Evolutionary conservation across 2,797 vertebrate species (phyloP), one percentile per base, ranked within the genome.

Genomic region (Aplochiton taeniatus): DNA sequence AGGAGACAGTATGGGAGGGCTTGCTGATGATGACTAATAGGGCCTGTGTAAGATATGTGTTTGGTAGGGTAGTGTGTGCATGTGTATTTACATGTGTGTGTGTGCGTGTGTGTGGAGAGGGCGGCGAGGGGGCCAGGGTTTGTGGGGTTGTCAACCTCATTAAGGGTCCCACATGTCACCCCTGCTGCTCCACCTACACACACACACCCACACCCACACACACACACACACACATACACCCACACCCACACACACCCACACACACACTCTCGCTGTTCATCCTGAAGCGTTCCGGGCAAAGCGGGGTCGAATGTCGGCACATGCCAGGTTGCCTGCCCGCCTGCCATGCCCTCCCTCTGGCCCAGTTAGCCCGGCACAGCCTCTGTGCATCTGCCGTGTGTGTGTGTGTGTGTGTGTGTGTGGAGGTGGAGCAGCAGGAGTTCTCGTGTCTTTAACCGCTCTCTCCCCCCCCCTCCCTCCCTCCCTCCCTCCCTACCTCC

Each of bases 101-200:
- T 63, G 60, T 53, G 58, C 1, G 16, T 44, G 50, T 58, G 46
- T 58, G 49, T 54, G 44, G 69, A 62, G 69, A 68, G 75, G 44
- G 46, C 58, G 45, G 43, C 17, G 49, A 46, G 61, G 75, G 76
- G 71, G 71, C 74, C 58, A 42, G 53, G 63, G 51, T 73, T 79
- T 67, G 57, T 66, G 75, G 77, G 74, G 77, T 74, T 77, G 80
- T 83, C 83, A 84, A 85, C 75, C 78, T 86, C 80, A 83, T 86
- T 82, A 79, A 44, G 59, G 72, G 48, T 44, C 45, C 11, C 46
- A 69, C 67, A 75, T 71, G 74, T 74, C 69, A 65, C 68, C 66
- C 19, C n/a, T 66, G 69, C 63, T 72, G 11, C 57, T 58, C 18
- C 19, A 51, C 59, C 14, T 11, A 8, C 44, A 17, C 43, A 20